Evolutionary conservation across 2,888 invertebrate species (phyloP).

Genomic region (Drosophila paramelanica): DNA sequence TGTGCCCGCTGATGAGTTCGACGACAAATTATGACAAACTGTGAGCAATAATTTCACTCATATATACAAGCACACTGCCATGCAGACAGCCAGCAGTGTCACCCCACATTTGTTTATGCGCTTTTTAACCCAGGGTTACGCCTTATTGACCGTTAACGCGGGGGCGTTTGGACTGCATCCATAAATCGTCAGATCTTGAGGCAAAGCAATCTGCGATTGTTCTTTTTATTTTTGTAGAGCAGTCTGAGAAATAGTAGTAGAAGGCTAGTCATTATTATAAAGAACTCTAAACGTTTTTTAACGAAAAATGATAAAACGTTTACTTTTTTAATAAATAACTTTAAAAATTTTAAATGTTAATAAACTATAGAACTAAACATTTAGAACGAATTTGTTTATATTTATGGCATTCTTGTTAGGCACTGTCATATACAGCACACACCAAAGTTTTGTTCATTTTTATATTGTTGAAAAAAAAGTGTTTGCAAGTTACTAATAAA

Average conservation of each 20-base stretch:
- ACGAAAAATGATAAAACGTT: not conserved
- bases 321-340: not conserved
- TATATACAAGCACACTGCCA: slow-evolving; percentile 11
- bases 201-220: not conserved
- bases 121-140: slow-evolving; percentile 63
- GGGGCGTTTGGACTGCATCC: slow-evolving; percentile 28
- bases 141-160: slow-evolving; percentile 44
- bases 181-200: slow-evolving; percentile 19
- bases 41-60: slow-evolving; percentile 50
- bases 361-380: too few species aligned
- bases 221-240: not conserved
- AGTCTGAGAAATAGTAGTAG: not conserved
- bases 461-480: too few species aligned
- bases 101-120: slow-evolving; percentile 56
- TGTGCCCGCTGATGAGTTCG: slow-evolving; percentile 10
- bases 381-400: too few species aligned
- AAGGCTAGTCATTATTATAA: not conserved
- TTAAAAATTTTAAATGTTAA: too few species aligned
- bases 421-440: too few species aligned
- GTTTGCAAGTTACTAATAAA: too few species aligned
- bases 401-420: too few species aligned
- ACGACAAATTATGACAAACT: slow-evolving; percentile 74
- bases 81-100: slow-evolving; percentile 33
- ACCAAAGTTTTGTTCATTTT: too few species aligned
- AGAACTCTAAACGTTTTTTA: too few species aligned